Conservation (phyloP, 2,113 vertebrate species). For the Gallinago undulata region DNA sequence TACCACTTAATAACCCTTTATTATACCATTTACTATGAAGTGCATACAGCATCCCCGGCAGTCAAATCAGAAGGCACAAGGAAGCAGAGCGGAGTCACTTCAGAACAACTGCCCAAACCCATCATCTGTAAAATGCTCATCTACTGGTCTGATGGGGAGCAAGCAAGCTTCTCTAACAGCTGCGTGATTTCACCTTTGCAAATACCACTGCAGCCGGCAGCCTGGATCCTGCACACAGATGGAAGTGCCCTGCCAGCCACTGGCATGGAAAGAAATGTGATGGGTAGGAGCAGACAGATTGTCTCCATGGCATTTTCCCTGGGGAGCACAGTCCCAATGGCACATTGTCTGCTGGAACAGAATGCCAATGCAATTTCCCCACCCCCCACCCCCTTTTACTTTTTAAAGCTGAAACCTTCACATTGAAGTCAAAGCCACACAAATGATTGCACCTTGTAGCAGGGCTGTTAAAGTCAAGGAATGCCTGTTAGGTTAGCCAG, state of each 20-base stretch:
- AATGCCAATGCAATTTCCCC: neutral
- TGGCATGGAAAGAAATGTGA: slow-evolving; percentile 13
- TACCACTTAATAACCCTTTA: neutral
- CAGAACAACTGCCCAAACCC: neutral
- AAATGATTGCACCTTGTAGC: neutral
- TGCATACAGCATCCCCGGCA: neutral
- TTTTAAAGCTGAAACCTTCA: neutral
- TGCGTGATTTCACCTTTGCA: slow-evolving; percentile 14
- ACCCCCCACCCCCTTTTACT: neutral
- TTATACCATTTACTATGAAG: neutral
- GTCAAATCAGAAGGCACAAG: neutral
- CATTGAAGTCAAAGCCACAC: neutral
- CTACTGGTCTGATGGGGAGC: neutral
- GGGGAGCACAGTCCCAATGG: rapidly evolving
- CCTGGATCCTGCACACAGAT: neutral
- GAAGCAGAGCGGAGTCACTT: neutral
- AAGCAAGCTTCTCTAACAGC: neutral
- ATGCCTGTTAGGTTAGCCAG: neutral
- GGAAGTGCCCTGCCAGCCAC: neutral
- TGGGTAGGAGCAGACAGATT: slow-evolving; percentile 20
- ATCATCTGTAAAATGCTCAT: slow-evolving; percentile 3
- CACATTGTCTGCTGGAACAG: rapidly evolving
- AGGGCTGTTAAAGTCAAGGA: slow-evolving; percentile 5
- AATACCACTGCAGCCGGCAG: neutral
- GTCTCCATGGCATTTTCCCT: neutral